phyloP scores from a whole-genome alignment of 1,140 invertebrate genomes.

The Paraescarpia echinospica region DNA sequence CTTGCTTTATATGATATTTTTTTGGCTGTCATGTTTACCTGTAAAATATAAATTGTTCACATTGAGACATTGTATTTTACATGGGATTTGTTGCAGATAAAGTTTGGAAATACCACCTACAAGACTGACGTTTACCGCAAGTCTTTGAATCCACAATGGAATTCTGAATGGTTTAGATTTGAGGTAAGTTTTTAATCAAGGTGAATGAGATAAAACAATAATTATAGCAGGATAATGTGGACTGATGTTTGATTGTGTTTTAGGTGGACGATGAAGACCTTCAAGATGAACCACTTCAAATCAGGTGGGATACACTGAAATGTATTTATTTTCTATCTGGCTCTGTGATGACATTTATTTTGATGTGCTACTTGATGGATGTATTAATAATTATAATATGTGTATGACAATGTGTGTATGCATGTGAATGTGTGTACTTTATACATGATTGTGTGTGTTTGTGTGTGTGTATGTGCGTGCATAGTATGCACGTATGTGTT shows the following conservation, averaged over 20 bases:
- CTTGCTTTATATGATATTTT: too few relatives aligned
- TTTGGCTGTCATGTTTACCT: too few relatives aligned
- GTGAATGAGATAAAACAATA: too few relatives aligned
- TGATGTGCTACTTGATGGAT: too few relatives aligned
- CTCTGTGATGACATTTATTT: too few relatives aligned
- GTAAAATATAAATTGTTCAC: background rate
- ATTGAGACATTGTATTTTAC: background rate
- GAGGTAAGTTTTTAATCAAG: slow-evolving; percentile 83
- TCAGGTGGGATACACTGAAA: slow-evolving; percentile 62
- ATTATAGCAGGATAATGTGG: background rate
- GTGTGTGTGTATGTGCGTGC: too few relatives aligned
- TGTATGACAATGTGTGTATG: too few relatives aligned
- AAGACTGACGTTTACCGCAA: slow-evolving; percentile 96
- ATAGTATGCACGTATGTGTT: too few relatives aligned
- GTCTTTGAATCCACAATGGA: slow-evolving; percentile 94
- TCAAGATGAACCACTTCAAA: slow-evolving; percentile 96
- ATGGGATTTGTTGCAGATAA: slow-evolving; percentile 64
- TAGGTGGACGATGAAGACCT: slow-evolving; percentile 92
- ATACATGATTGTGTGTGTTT: too few relatives aligned
- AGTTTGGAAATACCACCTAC: slow-evolving; percentile 85
- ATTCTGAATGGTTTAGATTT: slow-evolving; percentile 94
- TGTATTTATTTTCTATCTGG: too few relatives aligned
- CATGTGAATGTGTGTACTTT: too few relatives aligned
- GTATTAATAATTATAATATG: too few relatives aligned
- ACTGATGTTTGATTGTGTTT: slow-evolving; percentile 19